Evolutionary conservation across 2,797 vertebrate genomes (phyloP), one percentile per base, ranked within the genome.

Genomic region (Percopsis omiscomaycus): DNA sequence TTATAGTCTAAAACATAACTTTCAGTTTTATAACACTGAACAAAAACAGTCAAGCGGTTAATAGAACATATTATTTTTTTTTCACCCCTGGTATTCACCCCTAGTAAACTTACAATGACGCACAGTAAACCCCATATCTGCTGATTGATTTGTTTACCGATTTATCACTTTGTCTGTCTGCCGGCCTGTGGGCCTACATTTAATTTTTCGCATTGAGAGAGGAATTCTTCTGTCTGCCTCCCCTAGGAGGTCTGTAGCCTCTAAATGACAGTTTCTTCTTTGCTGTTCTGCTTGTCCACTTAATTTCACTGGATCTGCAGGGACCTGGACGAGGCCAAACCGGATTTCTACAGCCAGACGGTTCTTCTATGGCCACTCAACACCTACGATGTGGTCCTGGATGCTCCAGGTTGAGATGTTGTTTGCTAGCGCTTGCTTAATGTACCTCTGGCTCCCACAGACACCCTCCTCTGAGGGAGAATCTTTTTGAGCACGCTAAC

Each of bases 191-290:
- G 12, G 55, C 30, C 16, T 11, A 15, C 1, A 51, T 49, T 44
- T 42, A 61, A 22, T 59, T 29, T 37, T 64, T 61, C 37, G 16
- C 53, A 16, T 55, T 45, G 22, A 22, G 57, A 56, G 47, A 70
- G 13, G 50, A 59, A 30, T 55, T 46, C 48, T 66, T 50, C 44
- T 71, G 8, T 71, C 29, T 61, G 59, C 30, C 3, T 74, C 71
- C 14, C 61, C 28, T 11, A 51, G 48, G 50, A 76, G 50, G 49
- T 65, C 57, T 51, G 22, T 42, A 46, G 59, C 61, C 78, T 77
- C 65, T 61, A 49, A 71, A 54, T 55, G 27, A 58, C 59, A 65
- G 66, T 48, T 64, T 69, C 60, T 69, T 59, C 51, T 56, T 61
- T 30, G 44, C 60, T 51, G 54, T 56, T 52, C 64, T 51, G 50